A percentile compares a stretch with the other conserved stretches of the same genome.
phyloP scores from a whole-genome alignment of 2,113 vertebrate species.

The Clarias magur region DNA sequence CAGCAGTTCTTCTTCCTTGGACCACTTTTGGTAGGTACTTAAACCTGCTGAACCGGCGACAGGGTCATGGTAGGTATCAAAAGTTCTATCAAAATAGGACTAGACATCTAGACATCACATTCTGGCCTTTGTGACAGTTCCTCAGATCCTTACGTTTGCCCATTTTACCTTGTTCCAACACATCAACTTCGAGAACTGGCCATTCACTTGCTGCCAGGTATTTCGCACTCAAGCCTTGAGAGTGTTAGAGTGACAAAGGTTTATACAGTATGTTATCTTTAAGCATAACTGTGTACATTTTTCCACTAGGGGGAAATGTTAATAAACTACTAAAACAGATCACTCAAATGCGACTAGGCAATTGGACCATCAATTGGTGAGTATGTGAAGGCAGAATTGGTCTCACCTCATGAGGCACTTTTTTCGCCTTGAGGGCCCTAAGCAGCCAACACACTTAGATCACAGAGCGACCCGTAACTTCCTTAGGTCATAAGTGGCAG shows the following conservation, averaged over 20 bases:
- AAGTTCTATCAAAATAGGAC: too few relatives aligned
- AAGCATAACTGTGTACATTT: not conserved
- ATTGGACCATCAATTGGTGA: not conserved
- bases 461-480: conserved; percentile 1
- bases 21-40: too few relatives aligned
- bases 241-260: not conserved
- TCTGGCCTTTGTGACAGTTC: too few relatives aligned
- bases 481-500: conserved; percentile 6
- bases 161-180: too few relatives aligned
- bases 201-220: too few relatives aligned
- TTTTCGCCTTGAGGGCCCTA: not conserved
- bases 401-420: not conserved
- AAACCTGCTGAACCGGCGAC: too few relatives aligned
- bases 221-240: not conserved
- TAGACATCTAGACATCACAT: too few relatives aligned
- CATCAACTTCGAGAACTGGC: too few relatives aligned
- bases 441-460: not conserved
- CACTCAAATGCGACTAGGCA: not conserved
- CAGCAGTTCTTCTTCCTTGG: too few relatives aligned
- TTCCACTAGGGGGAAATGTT: not conserved
- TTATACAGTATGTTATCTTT: not conserved
- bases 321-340: not conserved
- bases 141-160: too few relatives aligned
- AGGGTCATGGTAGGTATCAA: too few relatives aligned
- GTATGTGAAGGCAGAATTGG: not conserved